Evolutionary conservation across 2,797 vertebrate species (phyloP), one percentile per base, ranked within the genome.

Genomic region (Oceanodroma leucorhoa): DNA sequence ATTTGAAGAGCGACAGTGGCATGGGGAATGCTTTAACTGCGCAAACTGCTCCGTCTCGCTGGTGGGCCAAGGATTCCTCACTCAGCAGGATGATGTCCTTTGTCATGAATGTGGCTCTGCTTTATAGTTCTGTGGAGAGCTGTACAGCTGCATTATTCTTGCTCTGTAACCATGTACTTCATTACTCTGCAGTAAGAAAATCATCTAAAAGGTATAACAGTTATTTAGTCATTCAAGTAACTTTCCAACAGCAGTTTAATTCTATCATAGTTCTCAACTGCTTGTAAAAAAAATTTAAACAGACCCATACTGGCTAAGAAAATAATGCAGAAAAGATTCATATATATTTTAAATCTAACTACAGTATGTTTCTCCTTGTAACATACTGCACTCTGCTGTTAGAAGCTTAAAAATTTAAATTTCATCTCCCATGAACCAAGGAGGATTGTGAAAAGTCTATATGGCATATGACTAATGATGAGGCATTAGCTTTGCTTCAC

Each of bases 1-100:
- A 6, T 99, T 99, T 84, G 99, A 99, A 97, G 99, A 99, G 58
- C 98, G 97, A 11, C 99, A 99, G 96, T 99, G 99, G 99, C 99
- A 99, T 58, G 98, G 98, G 10, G 99, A 99, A 92, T 99, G 99
- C 69, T 99, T 99, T 95, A 98, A 96, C 87, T 99, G 99, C 22
- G 69, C 90, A 2, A 98, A 98, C 91, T 99, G 99, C 93, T 98
- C 98, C 0, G 79, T 98, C 79, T 99, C 99, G 0, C 98, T 99
- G 97, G 98, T 99, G 94, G 99, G 98, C 50, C 98, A 98, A 43
- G 98, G 99, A 78, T 99, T 99, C 97, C 98, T 99, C 90, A 98
- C 99, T 58, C 97, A 95, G 83, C 98, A 98, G 16, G 97, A 98
- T 93, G 97, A 98, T 93, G 98, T 99, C 97, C 96, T 99, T 90